A percentile compares a stretch with the other conserved stretches of the same genome.
Conservation (phyloP, 2,797 vertebrate species). For the Sardinella longiceps region DNA sequence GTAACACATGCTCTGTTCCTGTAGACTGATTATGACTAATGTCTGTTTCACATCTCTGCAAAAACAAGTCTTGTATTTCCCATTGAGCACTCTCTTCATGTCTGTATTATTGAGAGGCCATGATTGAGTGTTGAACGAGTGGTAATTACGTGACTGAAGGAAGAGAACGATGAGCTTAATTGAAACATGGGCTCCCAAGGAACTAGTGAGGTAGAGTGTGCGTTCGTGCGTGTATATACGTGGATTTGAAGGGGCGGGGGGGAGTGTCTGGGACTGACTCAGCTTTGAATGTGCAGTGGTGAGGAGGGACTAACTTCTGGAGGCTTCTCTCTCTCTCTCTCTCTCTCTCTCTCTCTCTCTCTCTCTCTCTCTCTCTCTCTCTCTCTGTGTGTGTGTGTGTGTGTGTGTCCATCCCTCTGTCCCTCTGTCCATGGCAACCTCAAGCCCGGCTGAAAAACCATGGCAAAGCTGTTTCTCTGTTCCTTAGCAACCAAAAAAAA, state of each 20-base stretch:
- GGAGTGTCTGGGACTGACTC: neutral
- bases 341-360: neutral
- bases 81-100: neutral
- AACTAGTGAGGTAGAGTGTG: neutral
- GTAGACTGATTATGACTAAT: neutral
- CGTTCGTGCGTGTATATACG: no score
- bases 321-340: neutral
- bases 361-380: no score
- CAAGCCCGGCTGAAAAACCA: slow-evolving; percentile 22
- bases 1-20: neutral
- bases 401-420: neutral
- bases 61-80: neutral
- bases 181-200: neutral
- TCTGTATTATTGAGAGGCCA: neutral
- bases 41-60: neutral
- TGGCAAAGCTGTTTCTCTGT: slow-evolving; percentile 68
- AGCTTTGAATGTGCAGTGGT: neutral
- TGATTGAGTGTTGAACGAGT: neutral
- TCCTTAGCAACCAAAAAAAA: slow-evolving; percentile 70
- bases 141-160: neutral
- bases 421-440: slow-evolving; percentile 20
- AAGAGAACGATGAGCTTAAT: neutral
- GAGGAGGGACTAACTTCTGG: neutral
- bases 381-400: neutral
- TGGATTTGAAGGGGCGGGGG: no score